phyloP scores from a whole-genome alignment of 2,797 vertebrate species.

The Natrix natrix region DNA sequence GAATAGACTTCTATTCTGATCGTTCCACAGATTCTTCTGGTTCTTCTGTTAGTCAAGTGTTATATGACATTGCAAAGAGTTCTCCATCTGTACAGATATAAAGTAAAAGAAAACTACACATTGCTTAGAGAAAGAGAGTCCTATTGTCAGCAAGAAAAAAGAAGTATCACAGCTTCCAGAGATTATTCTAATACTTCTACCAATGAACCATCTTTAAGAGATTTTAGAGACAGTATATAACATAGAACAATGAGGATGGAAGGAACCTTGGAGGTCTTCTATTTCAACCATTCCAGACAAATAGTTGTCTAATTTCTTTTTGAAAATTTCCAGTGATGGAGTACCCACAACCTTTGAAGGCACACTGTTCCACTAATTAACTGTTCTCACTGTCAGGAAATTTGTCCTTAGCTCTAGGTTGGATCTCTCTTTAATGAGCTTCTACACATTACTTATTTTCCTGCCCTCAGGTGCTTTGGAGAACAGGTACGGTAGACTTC shows the following conservation, averaged over 20 bases:
- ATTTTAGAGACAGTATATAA: constrained; percentile 21
- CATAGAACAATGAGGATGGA: neutral
- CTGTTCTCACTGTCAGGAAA: neutral
- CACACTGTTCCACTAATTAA: neutral
- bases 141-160: constrained; percentile 30
- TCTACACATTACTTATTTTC: neutral
- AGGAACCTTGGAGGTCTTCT: too few species aligned
- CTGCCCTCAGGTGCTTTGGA: neutral
- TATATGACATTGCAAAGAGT: constrained; percentile 48
- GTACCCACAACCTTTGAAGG: neutral
- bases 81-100: constrained; percentile 49
- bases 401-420: neutral
- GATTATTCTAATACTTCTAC: constrained; percentile 56
- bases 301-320: neutral
- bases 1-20: constrained; percentile 32
- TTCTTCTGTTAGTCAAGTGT: constrained; percentile 42
- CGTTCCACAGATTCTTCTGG: constrained; percentile 50
- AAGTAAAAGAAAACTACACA: constrained; percentile 57
- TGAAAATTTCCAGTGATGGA: neutral
- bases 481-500: neutral
- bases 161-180: constrained; percentile 21
- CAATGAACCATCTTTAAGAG: constrained; percentile 37
- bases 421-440: neutral
- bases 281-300: too few species aligned
- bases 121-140: constrained; percentile 36